Conservation (phyloP, 2,113 vertebrate genomes). For the Phrynosoma platyrhinos region DNA sequence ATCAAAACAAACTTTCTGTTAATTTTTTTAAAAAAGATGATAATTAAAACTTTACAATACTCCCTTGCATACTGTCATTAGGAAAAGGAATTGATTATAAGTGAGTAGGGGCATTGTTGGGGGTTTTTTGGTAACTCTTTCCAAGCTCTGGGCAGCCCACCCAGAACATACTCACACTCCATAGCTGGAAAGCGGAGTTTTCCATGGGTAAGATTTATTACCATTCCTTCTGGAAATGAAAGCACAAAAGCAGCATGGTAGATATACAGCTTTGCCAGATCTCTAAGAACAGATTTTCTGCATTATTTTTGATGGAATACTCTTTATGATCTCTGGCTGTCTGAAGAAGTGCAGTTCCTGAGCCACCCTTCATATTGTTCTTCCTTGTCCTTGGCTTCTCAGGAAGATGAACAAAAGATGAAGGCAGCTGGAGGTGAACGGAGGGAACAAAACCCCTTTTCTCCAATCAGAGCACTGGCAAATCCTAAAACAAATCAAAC, state of each 20-base stretch:
- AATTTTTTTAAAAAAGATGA: too few relatives aligned
- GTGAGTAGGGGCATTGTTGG: too few relatives aligned
- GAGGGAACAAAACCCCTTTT: neutral
- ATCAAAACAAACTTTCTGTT: too few relatives aligned
- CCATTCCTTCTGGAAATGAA: neutral
- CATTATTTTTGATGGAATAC: neutral
- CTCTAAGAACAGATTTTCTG: neutral
- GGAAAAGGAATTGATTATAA: too few relatives aligned
- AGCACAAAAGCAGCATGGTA: neutral
- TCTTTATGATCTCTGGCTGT: neutral
- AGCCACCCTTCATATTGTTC: neutral
- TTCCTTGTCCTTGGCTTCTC: neutral
- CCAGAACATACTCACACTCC: too few relatives aligned
- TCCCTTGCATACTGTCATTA: too few relatives aligned
- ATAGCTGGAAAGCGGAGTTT: neutral
- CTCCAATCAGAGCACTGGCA: neutral
- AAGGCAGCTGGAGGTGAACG: neutral
- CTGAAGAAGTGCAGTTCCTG: neutral
- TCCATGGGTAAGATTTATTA: neutral
- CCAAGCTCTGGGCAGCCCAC: neutral
- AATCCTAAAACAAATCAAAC: conserved; percentile 16
- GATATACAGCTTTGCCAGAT: neutral
- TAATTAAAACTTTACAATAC: too few relatives aligned
- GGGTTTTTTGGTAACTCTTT: too few relatives aligned
- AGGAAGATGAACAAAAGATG: neutral